A percentile compares a stretch with the other conserved stretches of the same genome.
phyloP scores from a whole-genome alignment of 2,888 invertebrate genomes.

The Fragum whitleyi region DNA sequence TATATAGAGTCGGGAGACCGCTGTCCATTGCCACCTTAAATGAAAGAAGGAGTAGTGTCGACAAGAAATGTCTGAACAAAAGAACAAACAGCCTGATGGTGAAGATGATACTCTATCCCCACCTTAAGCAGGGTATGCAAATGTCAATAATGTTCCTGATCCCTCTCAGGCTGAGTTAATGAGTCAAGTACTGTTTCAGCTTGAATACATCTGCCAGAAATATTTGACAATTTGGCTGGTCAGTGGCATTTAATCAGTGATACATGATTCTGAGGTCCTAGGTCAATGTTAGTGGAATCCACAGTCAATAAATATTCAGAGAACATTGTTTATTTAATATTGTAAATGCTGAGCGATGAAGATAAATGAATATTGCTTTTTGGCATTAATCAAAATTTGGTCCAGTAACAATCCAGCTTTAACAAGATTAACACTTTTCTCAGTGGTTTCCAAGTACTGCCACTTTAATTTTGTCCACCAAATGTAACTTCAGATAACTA shows the following conservation, averaged over 20 bases:
- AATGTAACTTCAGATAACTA: no score
- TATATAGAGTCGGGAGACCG: no score
- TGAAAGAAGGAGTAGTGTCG: no score
- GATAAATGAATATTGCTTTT: conserved; percentile 50
- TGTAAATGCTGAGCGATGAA: conserved; percentile 38
- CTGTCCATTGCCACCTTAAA: no score
- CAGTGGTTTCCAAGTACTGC: not conserved
- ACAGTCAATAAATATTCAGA: conserved; percentile 19
- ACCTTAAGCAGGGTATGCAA: no score
- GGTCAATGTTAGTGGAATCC: conserved; percentile 14
- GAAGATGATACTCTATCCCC: no score
- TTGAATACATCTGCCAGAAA: not conserved
- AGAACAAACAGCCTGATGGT: no score
- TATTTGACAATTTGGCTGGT: conserved; percentile 15
- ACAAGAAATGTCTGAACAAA: no score
- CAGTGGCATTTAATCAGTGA: conserved; percentile 25
- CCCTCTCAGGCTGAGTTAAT: conserved; percentile 5
- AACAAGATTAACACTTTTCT: conserved; percentile 20
- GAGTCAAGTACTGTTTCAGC: conserved; percentile 10
- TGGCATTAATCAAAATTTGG: conserved; percentile 39
- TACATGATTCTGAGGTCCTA: conserved; percentile 19
- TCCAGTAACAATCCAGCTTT: conserved; percentile 1
- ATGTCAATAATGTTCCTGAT: no score
- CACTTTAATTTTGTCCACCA: no score
- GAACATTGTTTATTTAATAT: conserved; percentile 51